phyloP scores from a whole-genome alignment of 2,113 vertebrate species.

The Orycteropus afer region DNA sequence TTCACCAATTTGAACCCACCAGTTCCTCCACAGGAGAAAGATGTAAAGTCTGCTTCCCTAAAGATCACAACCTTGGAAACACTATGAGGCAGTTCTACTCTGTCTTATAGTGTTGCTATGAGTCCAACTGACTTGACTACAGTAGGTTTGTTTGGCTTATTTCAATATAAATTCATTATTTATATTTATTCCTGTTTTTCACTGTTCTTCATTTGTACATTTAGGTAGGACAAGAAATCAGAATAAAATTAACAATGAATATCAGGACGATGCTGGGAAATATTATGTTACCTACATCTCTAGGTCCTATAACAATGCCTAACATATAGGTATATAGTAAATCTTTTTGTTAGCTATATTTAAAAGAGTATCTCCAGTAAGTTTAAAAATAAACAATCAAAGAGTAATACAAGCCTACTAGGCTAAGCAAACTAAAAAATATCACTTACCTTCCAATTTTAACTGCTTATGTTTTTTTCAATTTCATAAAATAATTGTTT shows the following conservation, averaged over 20 bases:
- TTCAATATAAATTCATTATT: neutral
- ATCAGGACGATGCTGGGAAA: neutral
- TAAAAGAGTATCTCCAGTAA: neutral
- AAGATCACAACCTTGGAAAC: too few species aligned
- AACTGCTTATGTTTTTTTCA: slow-evolving; percentile 16
- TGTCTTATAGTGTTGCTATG: too few species aligned
- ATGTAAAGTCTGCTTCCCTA: too few species aligned
- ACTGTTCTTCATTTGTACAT: slow-evolving; percentile 14
- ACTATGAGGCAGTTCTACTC: too few species aligned
- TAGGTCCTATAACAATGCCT: neutral
- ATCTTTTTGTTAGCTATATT: neutral
- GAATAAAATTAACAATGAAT: neutral
- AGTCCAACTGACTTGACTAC: too few species aligned
- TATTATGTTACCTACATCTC: neutral
- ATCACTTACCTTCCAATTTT: neutral
- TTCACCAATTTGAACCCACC: too few species aligned
- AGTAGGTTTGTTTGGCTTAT: neutral
- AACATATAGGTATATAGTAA: neutral
- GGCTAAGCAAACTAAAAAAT: slow-evolving; percentile 1
- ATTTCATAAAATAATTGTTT: slow-evolving; percentile 37
- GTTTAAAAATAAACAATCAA: slow-evolving; percentile 1
- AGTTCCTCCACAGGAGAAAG: too few species aligned
- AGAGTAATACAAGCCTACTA: neutral
- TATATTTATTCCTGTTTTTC: neutral
- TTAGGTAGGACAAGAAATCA: neutral